Evolutionary conservation across 2,888 invertebrate species (phyloP).

Genomic region (Julus scanicus): DNA sequence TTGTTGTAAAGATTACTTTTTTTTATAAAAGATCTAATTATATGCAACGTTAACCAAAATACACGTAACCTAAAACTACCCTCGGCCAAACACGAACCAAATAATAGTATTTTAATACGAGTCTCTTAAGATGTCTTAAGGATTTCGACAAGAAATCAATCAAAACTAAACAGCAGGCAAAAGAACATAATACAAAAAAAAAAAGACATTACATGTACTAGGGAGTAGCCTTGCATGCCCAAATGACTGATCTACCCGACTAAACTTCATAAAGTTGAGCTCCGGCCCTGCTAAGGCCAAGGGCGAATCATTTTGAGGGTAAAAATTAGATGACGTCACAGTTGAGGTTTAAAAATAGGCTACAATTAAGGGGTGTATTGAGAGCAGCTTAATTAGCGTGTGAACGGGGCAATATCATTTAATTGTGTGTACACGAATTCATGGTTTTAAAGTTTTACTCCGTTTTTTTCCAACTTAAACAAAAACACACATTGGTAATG

Average conservation of each 20-base stretch:
- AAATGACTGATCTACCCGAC: not conserved
- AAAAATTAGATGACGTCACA: not conserved
- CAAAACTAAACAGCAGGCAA: not conserved
- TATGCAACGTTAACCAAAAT: not conserved
- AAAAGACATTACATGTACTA: not conserved
- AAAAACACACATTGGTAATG: not conserved
- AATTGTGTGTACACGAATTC: not conserved
- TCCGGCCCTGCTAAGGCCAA: not conserved
- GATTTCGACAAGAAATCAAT: conserved; percentile 42
- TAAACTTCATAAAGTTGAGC: not conserved
- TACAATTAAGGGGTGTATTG: not conserved
- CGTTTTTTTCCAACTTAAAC: not conserved
- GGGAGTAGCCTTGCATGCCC: not conserved
- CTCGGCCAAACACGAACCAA: not conserved
- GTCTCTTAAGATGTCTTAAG: conserved; percentile 8
- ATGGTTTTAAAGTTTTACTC: not conserved
- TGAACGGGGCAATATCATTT: not conserved
- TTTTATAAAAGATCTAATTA: not conserved
- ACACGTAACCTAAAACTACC: not conserved
- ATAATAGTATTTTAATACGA: not conserved
- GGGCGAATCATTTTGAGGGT: not conserved
- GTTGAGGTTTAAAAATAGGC: not conserved
- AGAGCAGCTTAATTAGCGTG: not conserved
- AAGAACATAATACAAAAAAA: not conserved
- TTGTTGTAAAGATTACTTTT: not conserved